phyloP scores from a whole-genome alignment of 2,113 vertebrate genomes.

The Grammomys dolichurus region DNA sequence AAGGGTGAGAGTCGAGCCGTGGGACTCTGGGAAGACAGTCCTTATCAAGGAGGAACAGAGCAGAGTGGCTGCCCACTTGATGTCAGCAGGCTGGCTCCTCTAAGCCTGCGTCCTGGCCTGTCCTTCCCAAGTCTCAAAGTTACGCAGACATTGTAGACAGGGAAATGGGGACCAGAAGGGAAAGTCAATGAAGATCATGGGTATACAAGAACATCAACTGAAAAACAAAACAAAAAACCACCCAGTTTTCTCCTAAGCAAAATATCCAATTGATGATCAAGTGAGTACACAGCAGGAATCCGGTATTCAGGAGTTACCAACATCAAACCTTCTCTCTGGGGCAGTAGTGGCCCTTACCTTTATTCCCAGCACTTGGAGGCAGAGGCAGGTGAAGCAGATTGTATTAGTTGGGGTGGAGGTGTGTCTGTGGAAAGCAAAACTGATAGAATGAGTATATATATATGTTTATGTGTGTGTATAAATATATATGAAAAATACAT shows the following conservation, averaged over 20 bases:
- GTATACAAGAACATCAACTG: not conserved
- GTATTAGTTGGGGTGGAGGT: too few relatives aligned
- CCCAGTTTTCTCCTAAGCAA: not conserved
- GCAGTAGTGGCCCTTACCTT: not conserved
- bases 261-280: not conserved
- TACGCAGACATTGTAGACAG: not conserved
- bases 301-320: not conserved
- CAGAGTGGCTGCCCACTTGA: rapidly evolving
- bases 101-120: not conserved
- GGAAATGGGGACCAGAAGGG: not conserved
- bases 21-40: not conserved
- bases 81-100: not conserved
- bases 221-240: not conserved
- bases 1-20: not conserved
- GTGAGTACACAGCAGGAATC: not conserved
- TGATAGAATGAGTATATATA: not conserved
- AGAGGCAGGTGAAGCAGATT: not conserved
- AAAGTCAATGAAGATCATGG: not conserved
- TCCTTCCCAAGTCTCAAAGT: not conserved
- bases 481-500: not conserved
- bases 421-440: not conserved
- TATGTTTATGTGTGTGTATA: not conserved
- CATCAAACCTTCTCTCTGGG: not conserved
- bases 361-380: not conserved
- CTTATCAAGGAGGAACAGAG: too few relatives aligned